A percentile compares a stretch with the other conserved stretches of the same genome.
These are phyloP conservation scores for Sitta carolinensis DNA, from an alignment of 2,797 vertebrate genomes.

Conservation along the genomic window DNA sequence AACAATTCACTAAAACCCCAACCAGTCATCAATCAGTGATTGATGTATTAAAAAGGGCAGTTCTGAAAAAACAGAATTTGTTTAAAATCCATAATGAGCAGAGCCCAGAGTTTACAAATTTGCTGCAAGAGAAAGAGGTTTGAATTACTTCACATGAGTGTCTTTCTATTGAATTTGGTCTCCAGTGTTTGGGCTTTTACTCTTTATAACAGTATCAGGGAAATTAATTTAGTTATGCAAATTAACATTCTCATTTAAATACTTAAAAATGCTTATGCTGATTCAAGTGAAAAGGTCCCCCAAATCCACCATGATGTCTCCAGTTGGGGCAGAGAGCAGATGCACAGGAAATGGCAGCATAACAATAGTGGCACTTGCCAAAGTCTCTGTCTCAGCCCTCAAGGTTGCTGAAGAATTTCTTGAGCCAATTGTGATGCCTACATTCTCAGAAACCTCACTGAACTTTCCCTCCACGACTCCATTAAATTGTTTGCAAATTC, in stretches of 20 bases:
- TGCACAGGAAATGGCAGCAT: background rate
- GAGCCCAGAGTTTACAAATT: fast-evolving
- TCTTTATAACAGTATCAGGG: background rate
- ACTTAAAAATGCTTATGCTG: background rate
- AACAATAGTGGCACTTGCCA: background rate
- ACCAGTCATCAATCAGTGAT: background rate
- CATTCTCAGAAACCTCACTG: background rate
- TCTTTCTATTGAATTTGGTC: background rate
- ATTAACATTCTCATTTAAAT: background rate
- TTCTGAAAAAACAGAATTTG: background rate
- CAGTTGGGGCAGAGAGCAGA: background rate
- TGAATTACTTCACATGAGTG: background rate
- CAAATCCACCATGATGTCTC: background rate
- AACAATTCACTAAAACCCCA: background rate
- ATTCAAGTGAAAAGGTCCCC: background rate
- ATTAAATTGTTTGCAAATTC: background rate
- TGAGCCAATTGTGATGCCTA: background rate
- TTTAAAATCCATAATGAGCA: background rate
- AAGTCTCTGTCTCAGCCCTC: background rate
- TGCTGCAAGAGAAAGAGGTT: background rate
- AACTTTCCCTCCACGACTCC: background rate
- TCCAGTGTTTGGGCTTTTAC: fast-evolving
- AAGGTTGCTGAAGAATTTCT: background rate
- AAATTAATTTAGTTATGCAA: background rate
- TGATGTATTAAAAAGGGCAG: background rate